A percentile compares a stretch with the other conserved stretches of the same genome.
Conservation (phyloP, 1,140 invertebrate genomes). For the Drusus annulatus region DNA sequence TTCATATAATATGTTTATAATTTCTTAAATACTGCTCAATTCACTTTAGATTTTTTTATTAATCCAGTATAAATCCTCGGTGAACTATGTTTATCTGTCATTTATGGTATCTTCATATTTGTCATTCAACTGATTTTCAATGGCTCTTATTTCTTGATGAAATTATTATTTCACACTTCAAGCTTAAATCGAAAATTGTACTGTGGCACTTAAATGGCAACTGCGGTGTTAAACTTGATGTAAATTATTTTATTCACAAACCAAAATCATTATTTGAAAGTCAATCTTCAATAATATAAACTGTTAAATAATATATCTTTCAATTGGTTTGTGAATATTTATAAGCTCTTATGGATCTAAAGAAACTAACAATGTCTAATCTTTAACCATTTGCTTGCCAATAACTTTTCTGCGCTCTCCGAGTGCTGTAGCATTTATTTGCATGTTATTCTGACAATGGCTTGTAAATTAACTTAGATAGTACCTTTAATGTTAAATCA, state of each 20-base stretch:
- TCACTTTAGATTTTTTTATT: too few relatives aligned
- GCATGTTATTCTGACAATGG: slow-evolving; percentile 26
- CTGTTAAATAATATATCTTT: neutral
- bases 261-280: neutral
- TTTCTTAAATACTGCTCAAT: too few relatives aligned
- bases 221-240: neutral
- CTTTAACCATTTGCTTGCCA: slow-evolving; percentile 6
- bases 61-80: too few relatives aligned
- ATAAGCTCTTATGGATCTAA: neutral
- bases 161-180: neutral
- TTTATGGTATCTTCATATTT: too few relatives aligned
- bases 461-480: neutral
- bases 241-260: slow-evolving; percentile 9
- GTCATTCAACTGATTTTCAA: too few relatives aligned
- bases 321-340: slow-evolving; percentile 9
- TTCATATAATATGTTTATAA: too few relatives aligned
- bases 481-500: too few relatives aligned
- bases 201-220: neutral
- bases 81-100: too few relatives aligned
- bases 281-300: too few relatives aligned
- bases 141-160: neutral
- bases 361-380: neutral
- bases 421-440: slow-evolving; percentile 20
- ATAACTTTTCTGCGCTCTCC: neutral
- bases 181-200: neutral